Percentiles rank a stretch among this genome's conserved stretches.
These are phyloP conservation scores for Phenacoccus solenopsis DNA, from an alignment of 1,140 invertebrate genomes.

Conservation along the genomic window DNA sequence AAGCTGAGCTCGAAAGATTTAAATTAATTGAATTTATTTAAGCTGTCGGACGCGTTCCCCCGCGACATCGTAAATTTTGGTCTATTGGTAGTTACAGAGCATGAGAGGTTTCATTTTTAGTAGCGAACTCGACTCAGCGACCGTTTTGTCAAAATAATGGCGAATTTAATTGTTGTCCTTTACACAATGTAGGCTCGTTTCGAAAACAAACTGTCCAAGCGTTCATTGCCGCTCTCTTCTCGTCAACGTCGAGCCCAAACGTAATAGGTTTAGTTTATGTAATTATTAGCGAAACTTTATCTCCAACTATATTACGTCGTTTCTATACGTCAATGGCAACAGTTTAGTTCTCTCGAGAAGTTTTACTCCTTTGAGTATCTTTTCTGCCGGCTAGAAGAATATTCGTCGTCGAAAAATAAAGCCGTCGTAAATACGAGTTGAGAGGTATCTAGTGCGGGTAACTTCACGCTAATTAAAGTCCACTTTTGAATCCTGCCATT, in stretches of 20 bases:
- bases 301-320: neutral
- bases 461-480: too few relatives aligned
- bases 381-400: too few relatives aligned
- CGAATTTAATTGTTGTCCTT: neutral
- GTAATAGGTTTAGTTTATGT: slow-evolving; percentile 3
- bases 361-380: neutral
- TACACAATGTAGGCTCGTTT: neutral
- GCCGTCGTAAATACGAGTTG: too few relatives aligned
- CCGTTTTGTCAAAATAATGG: neutral
- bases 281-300: neutral
- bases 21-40: too few relatives aligned
- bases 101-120: neutral
- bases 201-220: neutral
- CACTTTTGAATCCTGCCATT: too few relatives aligned
- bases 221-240: too few relatives aligned
- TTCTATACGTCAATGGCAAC: neutral
- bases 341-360: neutral
- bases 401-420: too few relatives aligned
- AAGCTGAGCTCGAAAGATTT: too few relatives aligned
- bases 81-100: too few relatives aligned
- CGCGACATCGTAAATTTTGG: too few relatives aligned
- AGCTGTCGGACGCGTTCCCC: too few relatives aligned
- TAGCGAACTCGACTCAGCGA: neutral
- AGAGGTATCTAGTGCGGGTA: too few relatives aligned
- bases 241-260: neutral